These are phyloP conservation scores for Drosophila sproati DNA, from an alignment of 1,140 invertebrate genomes.

Conservation along the genomic window DNA sequence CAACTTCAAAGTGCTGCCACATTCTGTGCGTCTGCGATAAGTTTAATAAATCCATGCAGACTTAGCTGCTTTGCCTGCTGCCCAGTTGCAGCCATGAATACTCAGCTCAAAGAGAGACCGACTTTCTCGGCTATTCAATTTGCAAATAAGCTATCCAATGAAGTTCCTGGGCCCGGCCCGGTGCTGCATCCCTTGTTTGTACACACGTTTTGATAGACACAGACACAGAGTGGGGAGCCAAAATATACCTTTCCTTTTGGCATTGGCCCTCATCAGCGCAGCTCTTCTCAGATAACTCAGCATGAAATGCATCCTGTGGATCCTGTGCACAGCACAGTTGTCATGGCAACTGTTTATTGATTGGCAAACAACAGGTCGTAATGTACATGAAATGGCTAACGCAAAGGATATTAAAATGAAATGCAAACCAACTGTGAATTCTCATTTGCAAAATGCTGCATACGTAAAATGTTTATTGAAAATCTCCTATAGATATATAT, in stretches of 20 bases:
- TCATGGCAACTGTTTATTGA: slow-evolving; percentile 40
- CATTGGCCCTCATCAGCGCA: neutral
- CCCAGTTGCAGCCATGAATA: neutral
- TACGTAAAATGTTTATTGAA: neutral
- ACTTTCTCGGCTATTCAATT: neutral
- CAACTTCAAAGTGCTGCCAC: slow-evolving; percentile 29
- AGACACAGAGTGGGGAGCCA: too few relatives aligned
- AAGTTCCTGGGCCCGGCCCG: too few relatives aligned
- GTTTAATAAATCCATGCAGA: slow-evolving; percentile 16
- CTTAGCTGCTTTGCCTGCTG: neutral
- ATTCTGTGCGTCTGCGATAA: neutral
- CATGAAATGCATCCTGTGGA: slow-evolving; percentile 1
- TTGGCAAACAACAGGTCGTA: slow-evolving; percentile 9
- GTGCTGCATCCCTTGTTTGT: too few relatives aligned
- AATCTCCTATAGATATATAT: too few relatives aligned
- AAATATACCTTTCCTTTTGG: neutral
- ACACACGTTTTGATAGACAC: too few relatives aligned
- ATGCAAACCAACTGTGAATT: neutral
- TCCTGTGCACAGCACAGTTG: neutral
- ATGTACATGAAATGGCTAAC: neutral
- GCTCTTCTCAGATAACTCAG: slow-evolving; percentile 1
- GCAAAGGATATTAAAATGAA: slow-evolving; percentile 16
- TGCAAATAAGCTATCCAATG: neutral
- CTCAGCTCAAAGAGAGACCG: neutral
- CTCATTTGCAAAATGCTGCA: neutral